These are phyloP conservation scores for Meloidogyne hapla DNA, from an alignment of 1,140 invertebrate genomes.

Conservation along the genomic window DNA sequence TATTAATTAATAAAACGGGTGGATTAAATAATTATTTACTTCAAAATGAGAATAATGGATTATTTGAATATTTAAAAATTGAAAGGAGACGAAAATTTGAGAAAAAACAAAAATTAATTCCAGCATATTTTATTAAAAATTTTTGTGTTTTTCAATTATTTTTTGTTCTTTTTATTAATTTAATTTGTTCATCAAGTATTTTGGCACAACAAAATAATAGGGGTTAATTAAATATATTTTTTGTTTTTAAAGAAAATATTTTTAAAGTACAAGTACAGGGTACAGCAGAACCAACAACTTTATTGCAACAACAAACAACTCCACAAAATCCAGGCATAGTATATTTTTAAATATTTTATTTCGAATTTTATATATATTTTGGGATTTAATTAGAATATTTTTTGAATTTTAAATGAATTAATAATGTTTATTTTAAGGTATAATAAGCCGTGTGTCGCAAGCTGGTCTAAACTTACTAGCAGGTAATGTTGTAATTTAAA, in stretches of 20 bases:
- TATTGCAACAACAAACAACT: background rate
- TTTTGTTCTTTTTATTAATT: background rate
- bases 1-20: background rate
- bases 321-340: conserved; percentile 10
- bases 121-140: background rate
- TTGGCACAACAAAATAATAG: background rate
- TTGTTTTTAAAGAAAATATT: background rate
- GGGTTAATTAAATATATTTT: background rate
- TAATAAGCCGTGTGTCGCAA: conserved; percentile 18
- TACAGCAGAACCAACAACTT: background rate
- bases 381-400: conserved; percentile 2
- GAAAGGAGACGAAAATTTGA: background rate
- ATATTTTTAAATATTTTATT: background rate
- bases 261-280: background rate
- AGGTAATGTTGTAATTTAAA: conserved; percentile 13
- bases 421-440: background rate
- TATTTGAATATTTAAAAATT: background rate
- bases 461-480: conserved; percentile 28
- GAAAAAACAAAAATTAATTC: background rate
- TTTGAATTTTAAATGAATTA: background rate
- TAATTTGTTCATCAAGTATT: background rate
- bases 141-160: background rate
- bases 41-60: too few species aligned
- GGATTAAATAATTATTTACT: background rate
- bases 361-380: too few species aligned